Percentiles rank a stretch among this genome's conserved stretches.
phyloP scores from a whole-genome alignment of 1,140 invertebrate genomes.

The Hylyphantes graminicola region DNA sequence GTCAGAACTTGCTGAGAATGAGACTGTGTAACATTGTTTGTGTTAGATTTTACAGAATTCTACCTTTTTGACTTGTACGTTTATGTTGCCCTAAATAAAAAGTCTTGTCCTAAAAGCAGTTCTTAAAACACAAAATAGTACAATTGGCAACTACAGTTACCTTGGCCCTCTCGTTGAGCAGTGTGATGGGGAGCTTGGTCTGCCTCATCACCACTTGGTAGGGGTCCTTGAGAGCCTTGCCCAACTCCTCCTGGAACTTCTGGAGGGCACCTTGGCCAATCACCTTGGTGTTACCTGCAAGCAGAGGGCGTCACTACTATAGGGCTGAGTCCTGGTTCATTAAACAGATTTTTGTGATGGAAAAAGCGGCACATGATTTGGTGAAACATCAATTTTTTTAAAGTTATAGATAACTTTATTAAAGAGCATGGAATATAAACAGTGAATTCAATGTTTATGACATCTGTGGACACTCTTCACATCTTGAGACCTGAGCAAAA shows the following conservation, averaged over 20 bases:
- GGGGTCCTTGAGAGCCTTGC: constrained; percentile 92
- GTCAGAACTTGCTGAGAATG: no score
- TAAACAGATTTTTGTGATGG: not conserved
- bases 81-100: no score
- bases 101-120: no score
- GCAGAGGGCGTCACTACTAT: not conserved
- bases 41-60: no score
- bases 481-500: no score
- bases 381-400: not conserved
- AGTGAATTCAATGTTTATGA: no score
- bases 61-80: no score
- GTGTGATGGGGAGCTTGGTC: constrained; percentile 91
- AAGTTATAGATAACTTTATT: no score
- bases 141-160: constrained; percentile 62
- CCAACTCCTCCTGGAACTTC: constrained; percentile 96
- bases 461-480: no score
- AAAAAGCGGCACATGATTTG: not conserved
- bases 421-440: no score
- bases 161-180: constrained; percentile 94
- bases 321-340: not conserved
- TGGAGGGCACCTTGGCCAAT: constrained; percentile 95
- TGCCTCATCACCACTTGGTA: constrained; percentile 98
- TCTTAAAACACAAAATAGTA: not conserved
- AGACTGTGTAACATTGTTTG: no score
- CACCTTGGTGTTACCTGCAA: constrained; percentile 73